Evolutionary conservation across 2,113 vertebrate genomes (phyloP).

Genomic region (Tragelaphus buxtoni): DNA sequence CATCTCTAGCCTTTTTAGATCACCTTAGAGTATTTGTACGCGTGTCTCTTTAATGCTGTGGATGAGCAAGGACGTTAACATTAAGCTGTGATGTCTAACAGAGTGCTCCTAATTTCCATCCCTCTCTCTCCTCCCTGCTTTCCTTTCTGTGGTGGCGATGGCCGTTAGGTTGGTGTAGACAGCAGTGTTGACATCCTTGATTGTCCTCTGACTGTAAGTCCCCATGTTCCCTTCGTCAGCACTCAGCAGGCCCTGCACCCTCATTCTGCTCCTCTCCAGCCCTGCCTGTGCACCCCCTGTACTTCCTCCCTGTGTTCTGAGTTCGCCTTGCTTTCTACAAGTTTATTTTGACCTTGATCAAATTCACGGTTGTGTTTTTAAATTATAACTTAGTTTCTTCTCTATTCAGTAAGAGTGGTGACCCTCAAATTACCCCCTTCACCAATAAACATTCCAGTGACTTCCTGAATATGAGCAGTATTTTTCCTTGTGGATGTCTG

Average conservation of each 20-base stretch:
- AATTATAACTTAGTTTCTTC: not conserved
- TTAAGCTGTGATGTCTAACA: not conserved
- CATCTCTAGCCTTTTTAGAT: not conserved
- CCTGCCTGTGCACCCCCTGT: not conserved
- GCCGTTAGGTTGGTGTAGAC: slow-evolving; percentile 79
- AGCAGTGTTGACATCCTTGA: slow-evolving; percentile 86
- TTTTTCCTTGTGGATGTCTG: not conserved
- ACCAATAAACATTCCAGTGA: not conserved
- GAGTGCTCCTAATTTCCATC: slow-evolving; percentile 15
- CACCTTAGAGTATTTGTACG: fast-evolving
- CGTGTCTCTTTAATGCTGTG: not conserved
- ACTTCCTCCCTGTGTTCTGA: fast-evolving
- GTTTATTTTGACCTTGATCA: not conserved
- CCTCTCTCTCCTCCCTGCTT: slow-evolving; percentile 50
- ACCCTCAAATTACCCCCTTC: not conserved
- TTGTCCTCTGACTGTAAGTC: slow-evolving; percentile 88
- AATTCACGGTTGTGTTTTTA: not conserved
- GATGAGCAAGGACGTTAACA: not conserved
- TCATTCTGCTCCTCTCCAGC: not conserved
- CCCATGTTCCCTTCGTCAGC: not conserved
- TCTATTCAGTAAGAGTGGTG: not conserved
- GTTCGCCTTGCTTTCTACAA: slow-evolving; percentile 19
- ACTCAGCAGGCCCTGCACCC: not conserved
- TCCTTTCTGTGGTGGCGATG: slow-evolving; percentile 71
- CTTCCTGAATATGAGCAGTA: slow-evolving; percentile 70